Conservation (phyloP, 2,113 vertebrate genomes). For the Eptesicus fuscus region DNA sequence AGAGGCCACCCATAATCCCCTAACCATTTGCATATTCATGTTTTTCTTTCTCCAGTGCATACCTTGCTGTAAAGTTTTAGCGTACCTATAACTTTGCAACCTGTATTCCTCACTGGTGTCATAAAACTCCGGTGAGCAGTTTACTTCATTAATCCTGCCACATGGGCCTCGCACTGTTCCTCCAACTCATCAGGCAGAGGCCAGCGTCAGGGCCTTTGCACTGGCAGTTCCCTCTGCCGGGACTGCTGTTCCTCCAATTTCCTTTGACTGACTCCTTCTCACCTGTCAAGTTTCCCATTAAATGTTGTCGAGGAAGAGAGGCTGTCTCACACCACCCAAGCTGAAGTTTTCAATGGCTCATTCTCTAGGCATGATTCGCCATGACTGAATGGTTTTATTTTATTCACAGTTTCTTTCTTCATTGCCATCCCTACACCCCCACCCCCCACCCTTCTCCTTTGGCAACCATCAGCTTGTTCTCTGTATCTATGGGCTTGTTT, state of each 20-base stretch:
- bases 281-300: neutral
- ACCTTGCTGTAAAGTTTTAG: neutral
- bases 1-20: neutral
- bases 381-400: neutral
- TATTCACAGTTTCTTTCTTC: neutral
- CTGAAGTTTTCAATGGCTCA: too few species aligned
- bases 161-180: neutral
- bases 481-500: neutral
- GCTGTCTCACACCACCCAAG: neutral
- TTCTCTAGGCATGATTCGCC: neutral
- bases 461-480: neutral
- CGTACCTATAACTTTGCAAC: neutral
- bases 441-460: neutral
- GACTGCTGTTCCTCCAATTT: neutral
- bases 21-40: too few species aligned
- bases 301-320: neutral
- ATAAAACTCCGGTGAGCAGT: neutral
- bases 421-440: neutral
- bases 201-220: neutral
- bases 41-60: neutral
- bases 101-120: neutral
- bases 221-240: neutral
- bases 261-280: neutral
- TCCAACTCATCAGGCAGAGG: too few species aligned
- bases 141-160: neutral